Evolutionary conservation across 2,113 vertebrate species (phyloP).

Genomic region (Alethe castanea): DNA sequence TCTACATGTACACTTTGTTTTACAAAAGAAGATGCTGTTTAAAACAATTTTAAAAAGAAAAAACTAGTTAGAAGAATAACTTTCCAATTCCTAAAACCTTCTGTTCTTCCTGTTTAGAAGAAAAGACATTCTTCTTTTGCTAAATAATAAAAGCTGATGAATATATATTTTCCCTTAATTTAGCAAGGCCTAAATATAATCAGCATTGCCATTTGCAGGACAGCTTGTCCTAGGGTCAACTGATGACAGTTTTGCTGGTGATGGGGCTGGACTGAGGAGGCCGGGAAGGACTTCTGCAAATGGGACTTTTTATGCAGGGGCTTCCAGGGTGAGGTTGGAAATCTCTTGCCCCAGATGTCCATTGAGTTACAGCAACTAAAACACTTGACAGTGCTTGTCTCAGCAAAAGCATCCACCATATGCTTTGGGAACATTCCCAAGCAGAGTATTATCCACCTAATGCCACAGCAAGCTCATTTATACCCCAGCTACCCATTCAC

Average conservation of each 20-base stretch:
- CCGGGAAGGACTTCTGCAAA: background rate
- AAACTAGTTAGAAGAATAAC: background rate
- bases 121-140: background rate
- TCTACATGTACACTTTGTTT: background rate
- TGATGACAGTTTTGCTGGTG: background rate
- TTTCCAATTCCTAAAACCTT: background rate
- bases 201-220: background rate
- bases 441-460: background rate
- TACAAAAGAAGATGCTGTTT: background rate
- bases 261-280: background rate
- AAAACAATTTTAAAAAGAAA: background rate
- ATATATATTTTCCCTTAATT: background rate
- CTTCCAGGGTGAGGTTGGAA: background rate
- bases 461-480: background rate
- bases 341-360: background rate
- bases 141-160: background rate
- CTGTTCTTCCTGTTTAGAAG: background rate
- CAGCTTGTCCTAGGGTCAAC: background rate
- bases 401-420: background rate
- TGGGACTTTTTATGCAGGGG: background rate
- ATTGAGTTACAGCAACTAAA: background rate
- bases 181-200: background rate
- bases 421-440: constrained; percentile 5
- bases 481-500: background rate
- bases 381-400: background rate